Percentiles rank a stretch among this genome's conserved stretches.
These are phyloP conservation scores for Dynastes hyllus DNA, from an alignment of 2,888 invertebrate genomes.

Conservation along the genomic window DNA sequence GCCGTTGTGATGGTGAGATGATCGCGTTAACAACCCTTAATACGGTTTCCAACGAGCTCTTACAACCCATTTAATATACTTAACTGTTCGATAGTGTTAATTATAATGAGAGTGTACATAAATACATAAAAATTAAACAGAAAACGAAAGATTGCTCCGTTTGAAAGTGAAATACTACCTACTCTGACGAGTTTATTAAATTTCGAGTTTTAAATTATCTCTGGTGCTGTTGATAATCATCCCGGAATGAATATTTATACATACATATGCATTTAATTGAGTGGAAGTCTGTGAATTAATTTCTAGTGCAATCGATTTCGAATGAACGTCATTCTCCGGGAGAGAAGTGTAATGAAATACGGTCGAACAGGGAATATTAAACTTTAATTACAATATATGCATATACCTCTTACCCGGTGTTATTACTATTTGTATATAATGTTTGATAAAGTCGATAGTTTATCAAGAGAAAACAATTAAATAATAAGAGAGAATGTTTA, in stretches of 20 bases:
- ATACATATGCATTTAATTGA: neutral
- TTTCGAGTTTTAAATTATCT: slow-evolving; percentile 47
- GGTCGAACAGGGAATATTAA: too few species aligned
- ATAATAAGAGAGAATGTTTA: slow-evolving; percentile 9
- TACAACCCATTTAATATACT: slow-evolving; percentile 13
- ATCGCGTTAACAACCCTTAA: slow-evolving; percentile 61
- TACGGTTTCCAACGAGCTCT: slow-evolving; percentile 59
- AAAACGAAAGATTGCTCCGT: too few species aligned
- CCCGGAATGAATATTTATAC: neutral
- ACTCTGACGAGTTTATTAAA: neutral
- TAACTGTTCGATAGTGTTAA: slow-evolving; percentile 40
- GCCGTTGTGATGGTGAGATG: slow-evolving; percentile 65
- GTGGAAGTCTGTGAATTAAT: neutral
- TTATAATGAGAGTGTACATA: slow-evolving; percentile 54
- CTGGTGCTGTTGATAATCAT: slow-evolving; percentile 53
- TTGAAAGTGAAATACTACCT: neutral
- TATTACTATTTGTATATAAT: slow-evolving; percentile 51
- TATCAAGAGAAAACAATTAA: slow-evolving; percentile 4
- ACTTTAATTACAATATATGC: neutral
- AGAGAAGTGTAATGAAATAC: neutral
- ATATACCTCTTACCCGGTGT: neutral
- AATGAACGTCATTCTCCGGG: neutral
- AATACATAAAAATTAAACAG: neutral
- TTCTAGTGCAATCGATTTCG: neutral
- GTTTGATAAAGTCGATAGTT: slow-evolving; percentile 49